Evolutionary conservation across 1,140 invertebrate species (phyloP), one percentile per base, ranked within the genome.

Genomic region (Conus ventricosus): DNA sequence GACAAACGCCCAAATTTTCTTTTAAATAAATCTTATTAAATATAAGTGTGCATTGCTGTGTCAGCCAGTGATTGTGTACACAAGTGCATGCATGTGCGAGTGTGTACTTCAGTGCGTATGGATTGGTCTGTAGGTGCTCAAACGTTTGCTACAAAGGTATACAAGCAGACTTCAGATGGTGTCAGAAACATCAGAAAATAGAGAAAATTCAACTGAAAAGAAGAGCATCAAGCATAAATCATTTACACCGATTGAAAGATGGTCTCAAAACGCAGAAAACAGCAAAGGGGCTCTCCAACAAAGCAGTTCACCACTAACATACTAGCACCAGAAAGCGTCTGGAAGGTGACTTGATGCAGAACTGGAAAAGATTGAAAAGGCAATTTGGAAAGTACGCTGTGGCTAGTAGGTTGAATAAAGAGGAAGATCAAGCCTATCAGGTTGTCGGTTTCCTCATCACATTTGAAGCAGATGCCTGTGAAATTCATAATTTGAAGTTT

Each of bases 401-500:
- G n/a, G 67, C 67, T 20, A 75, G 67, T 20, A 20, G 67, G n/a
- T 23, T 75, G n/a, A 75, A 25, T 75, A 7, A 25, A 75, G 67
- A 71, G n/a, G 67, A 75, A 75, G 67, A 75, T 75, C 20, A 75
- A 75, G n/a, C 17, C n/a, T 75, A 75, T 25, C 67, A 75, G 6
- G 67, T 75, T 1, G 20, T 20, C 67, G 20, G 1, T 63, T 75
- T 11, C 23, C 6, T 75, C 0, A 7, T 7, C 0, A 75, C n/a
- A 17, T 75, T 75, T 75, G 67, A 7, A 25, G 4, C 67, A 75
- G 67, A 75, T 75, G 67, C 67, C 67, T 75, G 67, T 75, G 67
- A 75, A 25, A 75, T 75, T 75, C 23, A 75, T 75, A 20, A 75
- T 20, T 75, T 75, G 67, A 75, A 75, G 67, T 75, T 75, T 75